Base-by-base conservation (phyloP, 2,113 vertebrate genomes). In the Cyanoliseus patagonus region DNA sequence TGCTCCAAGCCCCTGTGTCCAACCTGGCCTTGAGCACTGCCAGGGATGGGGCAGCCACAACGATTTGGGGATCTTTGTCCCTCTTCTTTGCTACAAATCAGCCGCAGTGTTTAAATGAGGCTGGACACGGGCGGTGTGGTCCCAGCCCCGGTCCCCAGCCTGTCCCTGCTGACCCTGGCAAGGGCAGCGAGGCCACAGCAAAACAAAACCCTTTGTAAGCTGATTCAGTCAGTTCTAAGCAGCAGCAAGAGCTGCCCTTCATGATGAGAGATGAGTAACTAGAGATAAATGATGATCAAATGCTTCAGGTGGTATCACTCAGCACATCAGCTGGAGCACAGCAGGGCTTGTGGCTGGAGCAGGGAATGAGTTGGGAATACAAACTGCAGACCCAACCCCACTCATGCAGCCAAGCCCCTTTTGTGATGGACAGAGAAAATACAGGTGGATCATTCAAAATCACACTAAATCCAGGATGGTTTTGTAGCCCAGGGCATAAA, bases 81-180 rank as follows among this genome's bases (percentile, higher is more conserved):
- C 4, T 20, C 17, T 82, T 35, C 23, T 19, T 23, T 19, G 30
- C 10, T 28, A 25, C 53, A 94, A 57, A 55, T 5, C 55, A n/a
- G 17, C 11, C 2, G 9, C 22, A 52, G 35, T 0, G 0, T 24
- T 68, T 10, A 4, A 8, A 91, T 11, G 4, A 16, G 76, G 80
- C 2, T 17, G 61, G 33, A 6, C 12, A 3, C 0, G 24, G 83
- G 37, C 0, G 1, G 9, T 5, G 23, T 3, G 46, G 7, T 5
- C 25, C 2, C n/a, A n/a, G 57, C 4, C 16, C 23, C 1, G 2
- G 35, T 42, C 25, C 77, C 35, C n/a, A 33, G 33, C 25, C 0
- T 3, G 46, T 68, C 77, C 73, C 78, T 13, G 5, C 15, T 1
- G 46, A 17, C 7, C 51, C 63, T 4, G 3, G 0, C 18, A 2